Conservation (phyloP, 2,797 vertebrate genomes). For the Pitangus sulphuratus region DNA sequence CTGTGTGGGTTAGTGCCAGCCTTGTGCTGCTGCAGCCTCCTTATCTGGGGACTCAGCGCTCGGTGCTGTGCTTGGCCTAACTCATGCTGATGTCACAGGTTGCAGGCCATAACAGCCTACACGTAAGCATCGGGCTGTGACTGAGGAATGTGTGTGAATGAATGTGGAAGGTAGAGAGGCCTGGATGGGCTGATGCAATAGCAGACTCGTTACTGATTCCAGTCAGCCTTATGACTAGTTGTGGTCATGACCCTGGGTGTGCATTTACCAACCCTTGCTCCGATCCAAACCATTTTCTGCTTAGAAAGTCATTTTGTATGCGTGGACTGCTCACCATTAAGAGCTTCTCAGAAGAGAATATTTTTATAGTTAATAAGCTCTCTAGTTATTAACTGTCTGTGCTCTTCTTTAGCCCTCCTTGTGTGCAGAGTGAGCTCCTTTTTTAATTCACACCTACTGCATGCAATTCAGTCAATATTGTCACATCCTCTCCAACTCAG, state of each 20-base stretch:
- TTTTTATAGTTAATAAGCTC: background rate
- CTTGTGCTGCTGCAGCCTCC: background rate
- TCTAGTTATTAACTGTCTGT: background rate
- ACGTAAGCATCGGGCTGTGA: background rate
- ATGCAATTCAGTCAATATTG: background rate
- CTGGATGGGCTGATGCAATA: background rate
- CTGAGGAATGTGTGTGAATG: background rate
- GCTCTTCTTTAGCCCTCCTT: background rate
- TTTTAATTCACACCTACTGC: background rate
- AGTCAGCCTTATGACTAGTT: background rate
- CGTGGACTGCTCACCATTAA: background rate
- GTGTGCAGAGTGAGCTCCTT: background rate
- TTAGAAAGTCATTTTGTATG: background rate
- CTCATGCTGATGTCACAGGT: background rate
- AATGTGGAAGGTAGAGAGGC: background rate
- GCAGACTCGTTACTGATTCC: background rate
- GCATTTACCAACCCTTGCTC: background rate
- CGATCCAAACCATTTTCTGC: background rate
- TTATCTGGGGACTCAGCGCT: background rate
- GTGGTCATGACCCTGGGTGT: background rate
- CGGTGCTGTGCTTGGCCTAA: background rate
- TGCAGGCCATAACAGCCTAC: background rate
- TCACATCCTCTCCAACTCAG: background rate
- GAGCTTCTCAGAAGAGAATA: background rate
- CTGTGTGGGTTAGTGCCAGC: background rate